Evolutionary conservation across 2,797 vertebrate genomes (phyloP), one percentile per base, ranked within the genome.

Genomic region (Coregonus ussuriensis): DNA sequence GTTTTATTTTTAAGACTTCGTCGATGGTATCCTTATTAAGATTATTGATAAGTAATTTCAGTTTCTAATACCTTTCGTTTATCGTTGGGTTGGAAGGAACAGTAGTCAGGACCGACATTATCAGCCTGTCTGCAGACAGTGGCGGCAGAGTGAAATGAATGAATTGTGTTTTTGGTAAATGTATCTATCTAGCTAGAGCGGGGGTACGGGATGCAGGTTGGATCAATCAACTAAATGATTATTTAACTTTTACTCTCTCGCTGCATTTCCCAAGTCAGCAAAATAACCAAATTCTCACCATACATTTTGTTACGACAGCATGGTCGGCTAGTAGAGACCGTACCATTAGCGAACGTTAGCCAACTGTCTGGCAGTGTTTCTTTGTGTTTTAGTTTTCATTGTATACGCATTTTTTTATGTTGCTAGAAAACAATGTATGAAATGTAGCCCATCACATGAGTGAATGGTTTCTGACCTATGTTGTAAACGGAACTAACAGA

Each of bases 131-230:
- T 13, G 72, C 86, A 79, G 85, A 47, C 86, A 81, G 92, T 79
- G 88, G 90, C 91, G 89, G 89, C 86, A 77, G 90, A 74, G 86
- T 56, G 87, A 85, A 94, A 95, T 95, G 95, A 95, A 95, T 95
- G 94, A 93, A 93, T 88, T 70, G 52, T 81, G 84, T 88, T 82
- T 47, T 47, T 47, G 41, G 88, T 82, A 90, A 85, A 87, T 83
- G 87, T 85, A 77, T 82, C 85, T 47, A 9, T 47, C 41, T 47
- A 47, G 41, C 41, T 53, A 81, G 82, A 54, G 13, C 31, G 31
- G 31, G 31, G 3, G 31, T 59, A 25, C 79, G 1, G 80, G 86
- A 25, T 25, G 25, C 25, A 25, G 25, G 25, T 25, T 25, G 25
- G 25, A 88, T 80, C 85, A 79, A 81, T 33, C 31, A 33, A 33